phyloP scores from a whole-genome alignment of 2,888 invertebrate species.

The Tribolium freemani region DNA sequence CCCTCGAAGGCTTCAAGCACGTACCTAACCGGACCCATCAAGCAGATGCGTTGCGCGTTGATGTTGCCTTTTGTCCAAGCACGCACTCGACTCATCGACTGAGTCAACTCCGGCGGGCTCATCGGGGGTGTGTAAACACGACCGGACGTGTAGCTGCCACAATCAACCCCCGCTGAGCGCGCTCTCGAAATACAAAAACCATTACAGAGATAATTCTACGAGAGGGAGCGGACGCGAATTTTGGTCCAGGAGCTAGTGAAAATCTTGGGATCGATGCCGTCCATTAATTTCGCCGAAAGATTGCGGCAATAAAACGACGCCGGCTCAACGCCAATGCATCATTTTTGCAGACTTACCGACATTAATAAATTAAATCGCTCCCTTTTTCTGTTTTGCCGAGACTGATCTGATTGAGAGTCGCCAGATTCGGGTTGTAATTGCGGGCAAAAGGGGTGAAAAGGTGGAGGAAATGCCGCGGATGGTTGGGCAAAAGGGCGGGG shows the following conservation, averaged over 20 bases:
- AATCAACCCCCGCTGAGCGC: conserved; percentile 56
- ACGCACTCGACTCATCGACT: conserved; percentile 65
- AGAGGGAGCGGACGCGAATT: no score
- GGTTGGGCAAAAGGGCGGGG: conserved; percentile 52
- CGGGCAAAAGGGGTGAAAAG: neutral
- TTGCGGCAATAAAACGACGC: conserved; percentile 43
- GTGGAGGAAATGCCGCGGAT: conserved; percentile 45
- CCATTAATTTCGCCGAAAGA: conserved; percentile 41
- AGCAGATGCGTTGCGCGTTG: conserved; percentile 41
- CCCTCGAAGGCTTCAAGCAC: conserved; percentile 21
- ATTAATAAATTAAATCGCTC: conserved; percentile 41
- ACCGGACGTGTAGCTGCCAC: conserved; percentile 61
- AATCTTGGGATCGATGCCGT: conserved; percentile 40
- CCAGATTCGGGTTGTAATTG: neutral
- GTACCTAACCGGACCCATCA: conserved; percentile 30
- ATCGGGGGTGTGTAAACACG: conserved; percentile 65
- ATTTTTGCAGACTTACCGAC: conserved; percentile 39
- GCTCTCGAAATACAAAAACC: conserved; percentile 45
- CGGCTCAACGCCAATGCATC: conserved; percentile 38
- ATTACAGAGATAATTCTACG: conserved; percentile 43
- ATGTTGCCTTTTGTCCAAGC: conserved; percentile 65
- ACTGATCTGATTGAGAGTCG: neutral
- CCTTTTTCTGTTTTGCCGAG: conserved; percentile 18
- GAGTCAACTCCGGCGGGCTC: conserved; percentile 64
- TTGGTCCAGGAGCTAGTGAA: conserved; percentile 22